Evolutionary conservation across 2,113 vertebrate species (phyloP).

Genomic region (Pedionomus torquatus): DNA sequence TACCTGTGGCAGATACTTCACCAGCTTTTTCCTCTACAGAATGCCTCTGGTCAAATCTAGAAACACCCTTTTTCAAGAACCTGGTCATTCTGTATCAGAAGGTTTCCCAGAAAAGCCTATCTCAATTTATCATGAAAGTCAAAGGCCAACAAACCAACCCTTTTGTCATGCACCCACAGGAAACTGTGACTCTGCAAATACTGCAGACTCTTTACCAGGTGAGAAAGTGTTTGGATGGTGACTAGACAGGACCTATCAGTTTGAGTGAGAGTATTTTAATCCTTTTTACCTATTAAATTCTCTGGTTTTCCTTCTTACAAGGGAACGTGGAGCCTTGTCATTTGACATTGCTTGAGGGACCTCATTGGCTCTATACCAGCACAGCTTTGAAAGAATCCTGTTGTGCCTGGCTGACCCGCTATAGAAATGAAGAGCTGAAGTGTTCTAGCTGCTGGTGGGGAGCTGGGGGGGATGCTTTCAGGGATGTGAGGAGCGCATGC

Average conservation of each 20-base stretch:
- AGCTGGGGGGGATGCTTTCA: not conserved
- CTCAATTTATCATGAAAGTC: rapidly evolving
- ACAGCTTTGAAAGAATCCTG: not conserved
- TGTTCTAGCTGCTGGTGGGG: not conserved
- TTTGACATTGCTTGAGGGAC: not conserved
- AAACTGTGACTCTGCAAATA: not conserved
- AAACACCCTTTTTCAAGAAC: not conserved
- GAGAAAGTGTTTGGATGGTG: not conserved
- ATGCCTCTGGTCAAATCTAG: constrained; percentile 55
- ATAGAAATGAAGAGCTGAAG: not conserved
- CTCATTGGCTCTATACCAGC: not conserved
- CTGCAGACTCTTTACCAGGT: constrained; percentile 66
- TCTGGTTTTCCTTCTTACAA: not conserved
- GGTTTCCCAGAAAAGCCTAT: not conserved
- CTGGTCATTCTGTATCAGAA: constrained; percentile 12
- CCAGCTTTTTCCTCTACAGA: constrained; percentile 26
- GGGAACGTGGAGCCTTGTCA: not conserved
- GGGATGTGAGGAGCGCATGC: not conserved
- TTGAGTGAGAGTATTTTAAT: not conserved
- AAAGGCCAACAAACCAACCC: rapidly evolving
- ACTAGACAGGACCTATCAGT: not conserved
- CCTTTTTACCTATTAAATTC: not conserved
- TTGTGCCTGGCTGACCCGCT: not conserved
- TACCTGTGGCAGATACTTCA: not conserved
- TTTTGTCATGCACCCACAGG: rapidly evolving